Percentiles rank a stretch among this genome's conserved stretches.
Conservation (phyloP, 2,113 vertebrate genomes). For the Pelodiscus sinensis region DNA sequence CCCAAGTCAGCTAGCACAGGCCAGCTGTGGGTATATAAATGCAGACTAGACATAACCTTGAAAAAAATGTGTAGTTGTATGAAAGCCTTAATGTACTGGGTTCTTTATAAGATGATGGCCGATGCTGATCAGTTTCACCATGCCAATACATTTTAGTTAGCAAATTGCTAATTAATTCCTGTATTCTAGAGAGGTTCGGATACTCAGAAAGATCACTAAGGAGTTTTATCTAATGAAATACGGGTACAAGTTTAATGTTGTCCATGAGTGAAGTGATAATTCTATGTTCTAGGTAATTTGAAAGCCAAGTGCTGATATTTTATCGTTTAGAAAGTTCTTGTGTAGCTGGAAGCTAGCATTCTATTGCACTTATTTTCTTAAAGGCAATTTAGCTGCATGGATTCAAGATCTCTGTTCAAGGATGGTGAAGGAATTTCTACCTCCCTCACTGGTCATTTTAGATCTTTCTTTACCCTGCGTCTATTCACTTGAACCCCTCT, state of each 20-base stretch:
- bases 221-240: neutral
- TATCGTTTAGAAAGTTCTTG: fast-evolving
- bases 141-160: neutral
- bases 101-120: too few species aligned
- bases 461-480: neutral
- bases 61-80: too few species aligned
- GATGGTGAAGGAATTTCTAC: neutral
- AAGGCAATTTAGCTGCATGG: neutral
- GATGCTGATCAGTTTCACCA: neutral
- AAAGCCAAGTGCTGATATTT: neutral
- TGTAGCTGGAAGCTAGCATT: neutral
- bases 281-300: neutral
- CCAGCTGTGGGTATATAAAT: too few species aligned
- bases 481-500: neutral
- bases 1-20: neutral
- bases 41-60: too few species aligned
- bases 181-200: neutral
- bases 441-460: fast-evolving
- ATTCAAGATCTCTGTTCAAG: fast-evolving
- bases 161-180: neutral
- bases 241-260: neutral
- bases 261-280: too few species aligned
- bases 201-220: neutral
- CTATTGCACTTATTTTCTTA: neutral
- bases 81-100: too few species aligned